A percentile compares a stretch with the other conserved stretches of the same genome.
These are phyloP conservation scores for Brienomyrus brachyistius DNA, from an alignment of 2,113 vertebrate genomes.

Conservation along the genomic window DNA sequence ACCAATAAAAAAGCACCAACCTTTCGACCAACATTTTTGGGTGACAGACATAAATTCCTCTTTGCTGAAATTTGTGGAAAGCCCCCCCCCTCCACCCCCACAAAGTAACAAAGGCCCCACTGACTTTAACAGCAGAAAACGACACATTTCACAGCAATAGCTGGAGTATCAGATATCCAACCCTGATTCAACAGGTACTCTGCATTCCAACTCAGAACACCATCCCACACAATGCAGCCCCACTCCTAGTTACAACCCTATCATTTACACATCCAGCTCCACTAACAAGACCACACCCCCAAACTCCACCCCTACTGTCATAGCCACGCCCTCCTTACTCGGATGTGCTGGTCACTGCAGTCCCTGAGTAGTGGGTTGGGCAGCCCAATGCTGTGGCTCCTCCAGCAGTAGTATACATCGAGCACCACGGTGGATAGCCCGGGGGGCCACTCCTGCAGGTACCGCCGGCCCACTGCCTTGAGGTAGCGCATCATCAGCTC, in stretches of 20 bases:
- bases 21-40: not conserved
- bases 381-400: slow-evolving; percentile 82
- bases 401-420: slow-evolving; percentile 79
- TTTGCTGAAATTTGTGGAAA: not conserved
- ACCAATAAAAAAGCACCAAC: not conserved
- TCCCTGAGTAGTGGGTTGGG: slow-evolving; percentile 87
- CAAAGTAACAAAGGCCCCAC: not conserved
- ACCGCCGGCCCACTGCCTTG: slow-evolving; percentile 81
- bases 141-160: not conserved
- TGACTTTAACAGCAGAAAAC: not conserved
- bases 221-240: too few species aligned
- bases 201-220: not conserved
- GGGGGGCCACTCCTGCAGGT: slow-evolving; percentile 79
- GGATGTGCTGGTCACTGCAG: slow-evolving; percentile 78
- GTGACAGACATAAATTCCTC: not conserved
- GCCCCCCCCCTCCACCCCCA: not conserved
- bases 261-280: not conserved
- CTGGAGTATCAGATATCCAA: not conserved
- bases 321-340: slow-evolving; percentile 52
- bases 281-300: not conserved
- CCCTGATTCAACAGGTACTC: not conserved
- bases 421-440: slow-evolving; percentile 78
- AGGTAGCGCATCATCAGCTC: slow-evolving; percentile 90
- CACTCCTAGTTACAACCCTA: not conserved
- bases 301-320: not conserved